Conservation (phyloP, 1,140 invertebrate species). For the Eubasilissa regina region DNA sequence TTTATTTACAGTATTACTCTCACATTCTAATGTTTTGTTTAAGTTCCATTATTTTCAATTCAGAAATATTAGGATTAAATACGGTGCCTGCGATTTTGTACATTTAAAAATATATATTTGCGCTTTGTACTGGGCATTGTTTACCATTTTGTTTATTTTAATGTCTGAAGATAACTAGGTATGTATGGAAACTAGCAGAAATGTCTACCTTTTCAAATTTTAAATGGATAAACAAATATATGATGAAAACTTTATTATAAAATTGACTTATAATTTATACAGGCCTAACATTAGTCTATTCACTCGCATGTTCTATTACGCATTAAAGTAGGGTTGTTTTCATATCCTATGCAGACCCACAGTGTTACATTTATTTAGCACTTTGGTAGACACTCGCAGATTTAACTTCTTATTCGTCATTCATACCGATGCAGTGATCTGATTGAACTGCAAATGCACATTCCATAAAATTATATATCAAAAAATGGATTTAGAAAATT, state of each 20-base stretch:
- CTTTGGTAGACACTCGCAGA: no score
- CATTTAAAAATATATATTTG: constrained; percentile 20
- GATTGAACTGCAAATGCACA: no score
- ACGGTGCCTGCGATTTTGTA: constrained; percentile 18
- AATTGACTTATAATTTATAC: neutral
- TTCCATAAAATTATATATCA: no score
- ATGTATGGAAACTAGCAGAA: neutral
- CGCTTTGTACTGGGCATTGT: constrained; percentile 15
- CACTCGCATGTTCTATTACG: constrained; percentile 10
- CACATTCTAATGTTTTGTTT: constrained; percentile 18
- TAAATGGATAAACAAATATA: constrained; percentile 22
- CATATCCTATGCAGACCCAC: no score
- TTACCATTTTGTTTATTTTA: constrained; percentile 9
- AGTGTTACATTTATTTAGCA: no score
- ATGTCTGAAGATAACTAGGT: neutral
- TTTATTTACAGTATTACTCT: constrained; percentile 33
- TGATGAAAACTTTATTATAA: neutral
- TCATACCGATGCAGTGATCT: no score
- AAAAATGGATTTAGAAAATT: no score
- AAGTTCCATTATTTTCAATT: constrained; percentile 13
- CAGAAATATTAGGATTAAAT: constrained; percentile 1
- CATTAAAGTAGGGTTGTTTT: constrained; percentile 14
- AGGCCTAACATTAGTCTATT: neutral
- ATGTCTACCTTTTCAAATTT: constrained; percentile 19
- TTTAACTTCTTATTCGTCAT: no score